Base-by-base conservation (phyloP, 2,797 vertebrate species). In the Xiphorhynchus erythropygius region DNA sequence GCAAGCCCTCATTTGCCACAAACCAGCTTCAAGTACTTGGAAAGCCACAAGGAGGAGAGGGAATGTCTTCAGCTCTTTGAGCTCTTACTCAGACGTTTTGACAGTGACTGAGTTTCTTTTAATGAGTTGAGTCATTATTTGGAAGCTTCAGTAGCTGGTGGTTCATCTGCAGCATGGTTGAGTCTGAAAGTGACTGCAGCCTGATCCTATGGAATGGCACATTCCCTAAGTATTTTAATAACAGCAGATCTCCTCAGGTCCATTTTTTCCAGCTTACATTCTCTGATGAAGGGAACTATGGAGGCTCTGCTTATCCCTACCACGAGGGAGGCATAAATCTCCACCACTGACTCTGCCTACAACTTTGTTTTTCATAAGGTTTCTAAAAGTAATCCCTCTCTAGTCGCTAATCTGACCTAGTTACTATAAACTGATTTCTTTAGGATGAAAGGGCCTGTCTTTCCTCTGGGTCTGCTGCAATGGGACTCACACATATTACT, bases 71-170 rank as follows among this genome's bases (percentile, higher is more conserved):
- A 47, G n/a, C n/a, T 81, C 11, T 35, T 41, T 35, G 81, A 94
- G 74, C 23, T 89, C 63, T 86, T 78, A 64, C 64, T 91, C 35
- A 47, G 87, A 78, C 32, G 30, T 81, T 94, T 86, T 90, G 83
- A 79, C 70, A 84, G 75, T 84, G 80, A 90, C 62, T 85, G 92
- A 56, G 71, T 89, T 67, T 87, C 44, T 83, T 92, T 49, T 91
- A 92, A 90, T 69, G 82, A 85, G 50, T 76, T 89, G 88, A 95
- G 76, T 91, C 84, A 78, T 89, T 84, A 78, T 85, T 95, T 93
- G 87, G 77, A 87, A 90, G 42, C 77, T 73, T 76, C 3, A 0
- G 94, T 57, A 84, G 83, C 75, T 93, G 55, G 13, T 1, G 0
- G 47, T 35, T 91, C 84, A 60, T 82, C 78, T 14, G 8, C 70